These are phyloP conservation scores for Chiloscyllium plagiosum DNA, from an alignment of 2,113 vertebrate genomes.

Conservation along the genomic window DNA sequence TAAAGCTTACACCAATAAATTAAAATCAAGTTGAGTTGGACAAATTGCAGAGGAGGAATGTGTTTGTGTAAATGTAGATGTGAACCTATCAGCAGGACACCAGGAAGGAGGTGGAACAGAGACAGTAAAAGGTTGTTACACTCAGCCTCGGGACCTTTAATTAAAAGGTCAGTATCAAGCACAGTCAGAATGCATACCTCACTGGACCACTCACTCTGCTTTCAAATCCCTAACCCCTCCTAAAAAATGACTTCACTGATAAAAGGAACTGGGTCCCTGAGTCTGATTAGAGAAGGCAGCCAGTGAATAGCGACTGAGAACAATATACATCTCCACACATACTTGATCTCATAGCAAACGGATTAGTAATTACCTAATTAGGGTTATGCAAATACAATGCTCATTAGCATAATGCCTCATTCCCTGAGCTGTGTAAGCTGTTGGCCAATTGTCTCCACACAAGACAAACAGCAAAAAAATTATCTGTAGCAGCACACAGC, in stretches of 20 bases:
- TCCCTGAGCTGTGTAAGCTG: conserved; percentile 53
- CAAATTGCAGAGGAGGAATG: neutral
- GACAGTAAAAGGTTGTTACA: neutral
- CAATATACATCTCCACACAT: conserved; percentile 62
- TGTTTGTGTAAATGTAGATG: neutral
- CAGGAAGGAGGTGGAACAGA: neutral
- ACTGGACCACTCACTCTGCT: neutral
- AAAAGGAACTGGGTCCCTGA: neutral
- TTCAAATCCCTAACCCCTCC: neutral
- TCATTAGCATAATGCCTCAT: conserved; percentile 60
- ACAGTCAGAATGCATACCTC: neutral
- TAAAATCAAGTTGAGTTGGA: neutral
- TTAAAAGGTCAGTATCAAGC: neutral
- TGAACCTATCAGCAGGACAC: neutral
- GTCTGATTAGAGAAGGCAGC: conserved; percentile 40
- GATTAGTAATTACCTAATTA: conserved; percentile 87
- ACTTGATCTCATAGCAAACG: conserved; percentile 73
- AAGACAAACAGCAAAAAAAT: conserved; percentile 23
- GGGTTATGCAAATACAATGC: conserved; percentile 75
- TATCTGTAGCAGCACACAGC: neutral
- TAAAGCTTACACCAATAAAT: too few relatives aligned
- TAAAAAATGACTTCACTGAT: neutral
- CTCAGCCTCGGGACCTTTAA: neutral
- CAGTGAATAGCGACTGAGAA: conserved; percentile 58
- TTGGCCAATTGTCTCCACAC: conserved; percentile 44